Base-by-base conservation (phyloP, 2,888 invertebrate genomes). In the Cantharis flavilabris region DNA sequence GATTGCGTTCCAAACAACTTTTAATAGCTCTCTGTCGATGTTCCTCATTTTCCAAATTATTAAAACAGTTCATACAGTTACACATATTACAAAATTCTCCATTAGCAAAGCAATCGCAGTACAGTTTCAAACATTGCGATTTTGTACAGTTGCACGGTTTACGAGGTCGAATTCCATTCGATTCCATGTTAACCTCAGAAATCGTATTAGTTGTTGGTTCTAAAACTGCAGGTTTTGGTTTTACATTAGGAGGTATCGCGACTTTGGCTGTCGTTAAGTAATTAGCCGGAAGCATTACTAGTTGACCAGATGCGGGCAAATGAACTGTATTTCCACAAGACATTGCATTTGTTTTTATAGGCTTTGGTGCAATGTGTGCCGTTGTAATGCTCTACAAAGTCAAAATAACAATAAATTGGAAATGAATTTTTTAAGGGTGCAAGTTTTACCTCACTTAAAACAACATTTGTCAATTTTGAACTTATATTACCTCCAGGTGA, bases 61-160 rank as follows among this genome's bases (percentile, higher is more conserved):
- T 99, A 84, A 93, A 96, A 88, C 99, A 99, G 89, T 98, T 98
- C 88, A 94, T 95, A 89, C 99, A 99, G 87, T 99, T 99, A 90
- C 99, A 99, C 88, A 93, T 94, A 88, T 96, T 95, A 90, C 99
- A 99, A 89, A 99, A 99, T 89, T 99, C 99, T 3, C 98, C 99
- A 89, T 98, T 99, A 4, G 99, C 99, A 91, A 99, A 99, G 88
- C 99, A 99, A 88, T 99, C 99, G 90, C 99, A 99, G 88, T 99
- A 98, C 89, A 99, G 89, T 89, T 99, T 99, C 79, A 99, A 92
- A 86, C 99, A 99, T 87, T 98, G 98, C 2, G 98, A 99, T 89
- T 98, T 98, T 30, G 98, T 99, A 89, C 99, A 99, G 88, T 99
- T 99, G 89, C 99, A 99, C 10, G 98, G 98, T 88, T 99, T 99